phyloP scores from a whole-genome alignment of 1,140 invertebrate genomes.

The Drosophila mauritiana region DNA sequence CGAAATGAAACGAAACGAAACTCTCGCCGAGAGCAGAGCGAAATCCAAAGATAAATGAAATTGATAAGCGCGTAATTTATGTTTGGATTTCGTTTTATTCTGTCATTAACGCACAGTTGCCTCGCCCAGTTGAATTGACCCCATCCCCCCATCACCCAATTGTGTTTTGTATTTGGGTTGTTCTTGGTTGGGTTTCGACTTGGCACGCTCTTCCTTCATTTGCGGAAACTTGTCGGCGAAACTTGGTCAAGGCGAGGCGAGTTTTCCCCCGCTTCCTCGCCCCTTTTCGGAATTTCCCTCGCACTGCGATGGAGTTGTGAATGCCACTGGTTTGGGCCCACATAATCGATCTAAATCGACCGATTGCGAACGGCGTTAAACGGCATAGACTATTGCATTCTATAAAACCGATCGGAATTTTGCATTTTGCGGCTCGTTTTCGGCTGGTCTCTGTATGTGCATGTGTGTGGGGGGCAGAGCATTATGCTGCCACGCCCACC shows the following conservation, averaged over 20 bases:
- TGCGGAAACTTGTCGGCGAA: slow-evolving; percentile 22
- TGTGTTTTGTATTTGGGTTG: slow-evolving; percentile 34
- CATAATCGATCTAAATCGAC: slow-evolving; percentile 65
- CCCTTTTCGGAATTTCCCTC: neutral
- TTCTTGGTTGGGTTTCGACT: slow-evolving; percentile 12
- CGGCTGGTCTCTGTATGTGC: slow-evolving; percentile 1
- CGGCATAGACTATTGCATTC: slow-evolving; percentile 39
- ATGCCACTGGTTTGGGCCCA: neutral
- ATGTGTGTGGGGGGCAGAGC: neutral
- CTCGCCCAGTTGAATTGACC: slow-evolving; percentile 26
- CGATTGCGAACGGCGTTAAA: slow-evolving; percentile 39
- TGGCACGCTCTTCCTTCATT: slow-evolving; percentile 30
- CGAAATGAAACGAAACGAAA: slow-evolving; percentile 55
- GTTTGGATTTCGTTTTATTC: slow-evolving; percentile 84
- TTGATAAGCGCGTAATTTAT: slow-evolving; percentile 84
- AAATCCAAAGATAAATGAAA: slow-evolving; percentile 84
- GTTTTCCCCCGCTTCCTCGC: neutral
- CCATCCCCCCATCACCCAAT: neutral
- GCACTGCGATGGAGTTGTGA: neutral
- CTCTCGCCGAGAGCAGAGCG: slow-evolving; percentile 39
- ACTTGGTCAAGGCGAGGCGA: slow-evolving; percentile 50
- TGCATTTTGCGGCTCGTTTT: slow-evolving; percentile 31
- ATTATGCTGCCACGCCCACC: slow-evolving; percentile 22
- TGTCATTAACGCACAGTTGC: slow-evolving; percentile 80
- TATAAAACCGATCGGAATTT: slow-evolving; percentile 46